phyloP scores from a whole-genome alignment of 30 jellyfish, hydroid and myxozoan species.

The Aurelia aurita complex sp. Pacific region DNA sequence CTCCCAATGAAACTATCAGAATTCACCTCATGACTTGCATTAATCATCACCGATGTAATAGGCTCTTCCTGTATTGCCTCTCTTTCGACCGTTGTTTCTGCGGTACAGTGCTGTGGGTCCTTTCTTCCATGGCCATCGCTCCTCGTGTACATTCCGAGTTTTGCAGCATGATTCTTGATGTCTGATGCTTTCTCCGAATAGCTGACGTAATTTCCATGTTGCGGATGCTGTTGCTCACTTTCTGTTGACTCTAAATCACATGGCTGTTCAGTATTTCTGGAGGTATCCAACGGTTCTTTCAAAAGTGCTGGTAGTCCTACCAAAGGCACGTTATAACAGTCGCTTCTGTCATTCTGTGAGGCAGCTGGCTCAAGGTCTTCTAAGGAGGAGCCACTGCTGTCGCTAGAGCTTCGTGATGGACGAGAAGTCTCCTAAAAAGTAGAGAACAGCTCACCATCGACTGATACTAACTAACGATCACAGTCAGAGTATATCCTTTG shows the following conservation, averaged over 20 bases:
- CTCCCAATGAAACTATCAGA: background rate
- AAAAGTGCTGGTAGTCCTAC: constrained; percentile 26
- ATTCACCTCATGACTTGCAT: background rate
- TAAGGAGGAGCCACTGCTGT: constrained; percentile 31
- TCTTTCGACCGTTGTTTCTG: background rate
- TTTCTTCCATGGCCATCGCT: background rate
- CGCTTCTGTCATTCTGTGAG: background rate
- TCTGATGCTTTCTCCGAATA: constrained; percentile 44
- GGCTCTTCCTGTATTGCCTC: no score
- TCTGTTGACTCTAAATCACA: background rate
- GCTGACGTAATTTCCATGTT: constrained; percentile 21
- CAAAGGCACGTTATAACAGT: constrained; percentile 8
- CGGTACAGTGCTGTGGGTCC: background rate
- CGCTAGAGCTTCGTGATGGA: background rate
- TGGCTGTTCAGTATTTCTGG: background rate
- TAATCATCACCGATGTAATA: background rate
- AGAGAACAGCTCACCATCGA: no score
- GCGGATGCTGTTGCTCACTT: background rate
- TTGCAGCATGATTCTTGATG: constrained; percentile 26
- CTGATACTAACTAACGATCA: no score
- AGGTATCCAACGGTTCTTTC: background rate
- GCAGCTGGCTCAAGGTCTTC: constrained; percentile 9
- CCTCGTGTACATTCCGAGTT: constrained; percentile 20
- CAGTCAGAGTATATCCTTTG: background rate
- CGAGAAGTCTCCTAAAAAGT: no score